Evolutionary conservation across 1,140 invertebrate genomes (phyloP), one percentile per base, ranked within the genome.

Genomic region (Polypedilum pembai): DNA sequence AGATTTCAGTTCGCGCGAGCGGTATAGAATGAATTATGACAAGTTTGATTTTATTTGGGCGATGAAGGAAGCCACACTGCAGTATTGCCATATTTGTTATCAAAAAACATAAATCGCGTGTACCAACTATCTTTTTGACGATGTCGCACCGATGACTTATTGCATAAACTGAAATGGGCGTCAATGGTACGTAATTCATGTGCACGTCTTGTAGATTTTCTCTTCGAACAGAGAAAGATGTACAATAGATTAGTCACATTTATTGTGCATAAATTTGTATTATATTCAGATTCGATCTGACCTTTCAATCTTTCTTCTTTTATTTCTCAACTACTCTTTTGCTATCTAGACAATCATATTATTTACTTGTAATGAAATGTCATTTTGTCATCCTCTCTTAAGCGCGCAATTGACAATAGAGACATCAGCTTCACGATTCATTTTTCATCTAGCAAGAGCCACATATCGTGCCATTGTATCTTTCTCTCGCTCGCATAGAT

Each of bases 31-130:
- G 17, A 20, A 21, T 10, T 18, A 69, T 69, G 65, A 69, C 20
- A 18, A 20, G 18, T 8, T 20, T 69, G 17, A 69, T 69, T 69
- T 69, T 69, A 18, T 18, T 69, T 69, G 7, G 65, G 65, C 65
- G 65, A 69, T 69, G 65, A 69, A 69, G 65, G 15, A 69, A 69
- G 65, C 65, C 24, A 18, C 17, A 20, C 18, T 69, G 65, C 17
- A 20, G 24, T 5, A 33, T 5, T 56, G 45, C 45, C 45, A 56
- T 56, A 56, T 56, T 56, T 15, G 45, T 56, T 56, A 56, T 56
- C 45, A 56, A 15, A 33, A 33, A n/a, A 56, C 45, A 56, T 56
- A 56, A 56, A 56, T 56, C 45, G n/a, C 45, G 45, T 56, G 8
- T 12, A 56, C 45, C 45, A 33, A n/a, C 45, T 12, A 8, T 56